phyloP scores from a whole-genome alignment of 2,113 vertebrate species.

The Ciconia maguari region DNA sequence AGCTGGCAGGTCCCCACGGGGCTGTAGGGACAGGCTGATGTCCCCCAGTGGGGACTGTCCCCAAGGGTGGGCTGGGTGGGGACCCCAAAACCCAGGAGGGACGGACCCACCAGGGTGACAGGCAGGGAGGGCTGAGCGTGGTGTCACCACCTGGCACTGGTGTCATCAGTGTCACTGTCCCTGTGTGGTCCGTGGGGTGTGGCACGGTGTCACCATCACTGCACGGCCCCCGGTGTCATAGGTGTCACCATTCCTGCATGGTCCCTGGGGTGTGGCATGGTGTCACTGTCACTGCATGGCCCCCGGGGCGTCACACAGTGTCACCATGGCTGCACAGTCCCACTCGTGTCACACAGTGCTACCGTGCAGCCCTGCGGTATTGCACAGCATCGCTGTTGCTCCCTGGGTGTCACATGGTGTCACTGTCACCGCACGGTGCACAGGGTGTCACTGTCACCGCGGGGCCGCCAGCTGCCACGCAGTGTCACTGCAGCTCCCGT shows the following conservation, averaged over 20 bases:
- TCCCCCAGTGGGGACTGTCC: not conserved
- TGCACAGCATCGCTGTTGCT: not conserved
- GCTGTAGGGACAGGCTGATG: not conserved
- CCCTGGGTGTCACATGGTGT: constrained; percentile 40
- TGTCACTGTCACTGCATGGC: not conserved
- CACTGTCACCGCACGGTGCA: constrained; percentile 8
- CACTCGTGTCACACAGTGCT: not conserved
- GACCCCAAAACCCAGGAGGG: not conserved
- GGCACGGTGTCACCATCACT: not conserved
- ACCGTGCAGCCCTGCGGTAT: not conserved
- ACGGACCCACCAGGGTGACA: too few species aligned
- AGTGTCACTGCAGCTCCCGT: constrained; percentile 39
- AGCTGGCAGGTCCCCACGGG: not conserved
- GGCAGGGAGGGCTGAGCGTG: accelerated
- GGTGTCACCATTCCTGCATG: not conserved
- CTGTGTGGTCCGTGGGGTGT: not conserved
- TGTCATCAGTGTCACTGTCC: not conserved
- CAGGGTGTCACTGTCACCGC: constrained; percentile 34
- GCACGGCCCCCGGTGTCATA: not conserved
- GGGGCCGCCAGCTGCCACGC: not conserved
- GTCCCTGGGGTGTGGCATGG: not conserved
- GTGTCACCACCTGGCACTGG: not conserved
- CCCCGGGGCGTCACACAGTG: not conserved
- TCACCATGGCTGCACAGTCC: not conserved
- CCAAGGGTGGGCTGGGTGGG: not conserved